phyloP scores from a whole-genome alignment of 2,888 invertebrate species.

The Cotesia congregata region DNA sequence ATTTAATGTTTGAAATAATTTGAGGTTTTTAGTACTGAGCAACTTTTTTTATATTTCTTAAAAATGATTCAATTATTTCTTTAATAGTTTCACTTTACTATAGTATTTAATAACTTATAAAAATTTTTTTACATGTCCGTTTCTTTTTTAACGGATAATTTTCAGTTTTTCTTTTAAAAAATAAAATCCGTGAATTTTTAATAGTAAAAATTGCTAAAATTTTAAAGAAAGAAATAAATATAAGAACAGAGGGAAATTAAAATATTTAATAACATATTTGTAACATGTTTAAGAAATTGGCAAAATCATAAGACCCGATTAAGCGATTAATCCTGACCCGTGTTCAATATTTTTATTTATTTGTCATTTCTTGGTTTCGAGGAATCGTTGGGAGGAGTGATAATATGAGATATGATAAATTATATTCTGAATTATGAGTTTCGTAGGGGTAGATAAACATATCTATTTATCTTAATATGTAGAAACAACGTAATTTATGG shows the following conservation, averaged over 20 bases:
- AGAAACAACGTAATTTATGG: neutral
- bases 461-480: slow-evolving; percentile 7
- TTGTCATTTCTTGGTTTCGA: slow-evolving; percentile 7
- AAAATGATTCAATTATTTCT: no score
- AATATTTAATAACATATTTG: neutral
- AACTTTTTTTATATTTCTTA: no score
- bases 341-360: slow-evolving; percentile 15
- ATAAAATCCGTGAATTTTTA: no score
- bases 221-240: neutral
- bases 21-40: no score
- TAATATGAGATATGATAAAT: slow-evolving; percentile 21
- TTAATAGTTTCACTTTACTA: no score
- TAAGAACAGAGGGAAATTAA: neutral
- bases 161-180: no score
- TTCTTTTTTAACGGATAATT: no score
- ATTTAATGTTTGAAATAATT: no score
- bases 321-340: slow-evolving; percentile 18
- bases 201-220: no score
- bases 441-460: slow-evolving; percentile 27
- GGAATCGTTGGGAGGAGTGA: neutral
- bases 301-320: slow-evolving; percentile 14
- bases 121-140: no score
- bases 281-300: slow-evolving; percentile 7
- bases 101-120: no score
- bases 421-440: neutral